These are phyloP conservation scores for Hypomecis atomaria DNA, from an alignment of 2,888 invertebrate species.

Conservation along the genomic window DNA sequence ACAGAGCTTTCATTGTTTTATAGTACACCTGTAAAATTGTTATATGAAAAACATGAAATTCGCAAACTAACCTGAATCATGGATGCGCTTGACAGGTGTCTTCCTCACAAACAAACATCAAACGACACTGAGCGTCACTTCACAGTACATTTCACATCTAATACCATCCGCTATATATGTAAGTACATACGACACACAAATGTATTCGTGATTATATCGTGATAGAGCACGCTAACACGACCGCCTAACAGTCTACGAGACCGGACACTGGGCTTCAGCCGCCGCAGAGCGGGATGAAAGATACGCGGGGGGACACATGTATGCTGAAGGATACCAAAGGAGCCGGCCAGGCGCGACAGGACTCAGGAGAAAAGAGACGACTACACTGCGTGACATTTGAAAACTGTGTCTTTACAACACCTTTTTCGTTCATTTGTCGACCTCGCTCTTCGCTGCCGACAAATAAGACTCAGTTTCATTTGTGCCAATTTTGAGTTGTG, in stretches of 20 bases:
- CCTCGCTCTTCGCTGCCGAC: constrained; percentile 25
- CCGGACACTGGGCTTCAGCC: constrained; percentile 82
- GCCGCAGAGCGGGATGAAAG: constrained; percentile 80
- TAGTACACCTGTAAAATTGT: constrained; percentile 17
- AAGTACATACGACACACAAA: constrained; percentile 60
- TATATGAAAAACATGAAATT: constrained; percentile 40
- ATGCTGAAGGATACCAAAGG: constrained; percentile 83
- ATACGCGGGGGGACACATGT: constrained; percentile 78
- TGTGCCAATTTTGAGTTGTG: constrained; percentile 45
- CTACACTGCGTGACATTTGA: constrained; percentile 83
- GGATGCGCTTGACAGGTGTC: constrained; percentile 66
- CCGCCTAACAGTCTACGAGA: constrained; percentile 75
- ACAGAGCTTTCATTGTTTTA: neutral
- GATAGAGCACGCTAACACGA: constrained; percentile 66
- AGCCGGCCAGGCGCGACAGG: constrained; percentile 82
- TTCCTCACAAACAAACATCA: constrained; percentile 73
- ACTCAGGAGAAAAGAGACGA: constrained; percentile 84
- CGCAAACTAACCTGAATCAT: constrained; percentile 80
- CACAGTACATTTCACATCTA: constrained; percentile 81
- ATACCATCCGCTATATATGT: constrained; percentile 63
- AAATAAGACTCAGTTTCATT: constrained; percentile 49
- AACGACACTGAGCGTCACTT: constrained; percentile 72
- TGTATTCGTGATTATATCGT: constrained; percentile 61
- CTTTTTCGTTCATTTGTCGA: constrained; percentile 49
- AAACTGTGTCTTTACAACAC: constrained; percentile 83